phyloP scores from a whole-genome alignment of 2,888 invertebrate species.

The Eupithecia abbreviata region DNA sequence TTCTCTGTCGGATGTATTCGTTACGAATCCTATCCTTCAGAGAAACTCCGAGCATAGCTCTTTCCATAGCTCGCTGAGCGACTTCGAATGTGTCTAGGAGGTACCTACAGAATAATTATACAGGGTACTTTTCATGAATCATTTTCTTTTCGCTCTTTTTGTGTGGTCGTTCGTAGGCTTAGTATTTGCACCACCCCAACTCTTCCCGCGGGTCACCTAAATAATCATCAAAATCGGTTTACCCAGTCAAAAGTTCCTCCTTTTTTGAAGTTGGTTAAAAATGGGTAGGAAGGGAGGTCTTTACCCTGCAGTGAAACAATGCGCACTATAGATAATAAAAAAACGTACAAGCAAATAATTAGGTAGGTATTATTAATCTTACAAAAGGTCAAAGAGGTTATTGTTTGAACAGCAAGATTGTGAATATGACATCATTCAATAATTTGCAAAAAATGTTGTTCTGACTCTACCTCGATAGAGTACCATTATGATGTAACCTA shows the following conservation, averaged over 20 bases:
- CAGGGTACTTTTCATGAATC: not conserved
- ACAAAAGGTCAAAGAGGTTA: not conserved
- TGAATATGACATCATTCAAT: not conserved
- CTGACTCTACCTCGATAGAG: not conserved
- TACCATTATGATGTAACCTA: not conserved
- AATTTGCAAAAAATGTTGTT: conserved; percentile 5
- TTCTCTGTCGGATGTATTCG: too few relatives aligned
- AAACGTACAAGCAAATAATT: not conserved
- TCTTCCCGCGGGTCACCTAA: not conserved
- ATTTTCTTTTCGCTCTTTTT: not conserved
- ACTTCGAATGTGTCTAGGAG: not conserved
- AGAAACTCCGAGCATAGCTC: too few relatives aligned
- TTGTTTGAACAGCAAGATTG: conserved; percentile 1
- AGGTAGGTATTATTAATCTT: not conserved
- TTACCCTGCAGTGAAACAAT: not conserved
- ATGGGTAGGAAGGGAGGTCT: not conserved
- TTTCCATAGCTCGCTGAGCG: too few relatives aligned
- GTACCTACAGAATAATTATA: not conserved
- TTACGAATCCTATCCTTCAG: too few relatives aligned
- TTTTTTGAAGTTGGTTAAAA: too few relatives aligned
- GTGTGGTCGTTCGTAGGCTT: not conserved
- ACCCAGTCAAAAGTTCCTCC: too few relatives aligned
- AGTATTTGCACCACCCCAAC: too few relatives aligned
- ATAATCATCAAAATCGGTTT: too few relatives aligned
- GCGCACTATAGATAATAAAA: not conserved